Base-by-base conservation (phyloP, 2,888 invertebrate species). In the Tiliacea aurago region DNA sequence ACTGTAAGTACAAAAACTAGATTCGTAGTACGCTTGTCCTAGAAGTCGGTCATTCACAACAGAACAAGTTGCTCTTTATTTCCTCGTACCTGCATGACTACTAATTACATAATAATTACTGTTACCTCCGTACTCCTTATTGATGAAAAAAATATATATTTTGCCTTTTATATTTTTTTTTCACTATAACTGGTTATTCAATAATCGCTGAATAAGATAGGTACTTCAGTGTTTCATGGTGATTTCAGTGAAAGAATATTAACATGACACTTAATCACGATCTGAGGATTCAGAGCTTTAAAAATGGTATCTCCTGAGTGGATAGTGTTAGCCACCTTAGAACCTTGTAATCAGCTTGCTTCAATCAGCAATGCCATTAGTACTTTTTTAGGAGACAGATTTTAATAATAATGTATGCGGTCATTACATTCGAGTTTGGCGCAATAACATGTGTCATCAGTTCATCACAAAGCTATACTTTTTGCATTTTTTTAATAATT, bases 101-200 rank as follows among this genome's bases (percentile, higher is more conserved):
- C n/a, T 49, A 72, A 62, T 73, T 62, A 55, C 47, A 56, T 45
- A 66, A 66, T 66, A 55, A 62, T 43, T 71, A 58, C 18, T 18
- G 5, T 20, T 63, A 28, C 20, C 7, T 55, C n/a, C 18, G 15
- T 20, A 45, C 28, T 43, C 5, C 23, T 23, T 45, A 33, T 3
- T 18, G 18, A 18, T 4, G 0, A 18, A n/a, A n/a, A 23, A 13
- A 28, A 13, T 13, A 56, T 5, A 1, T 56, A 23, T 28, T 28
- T 28, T 28, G 28, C 28, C 28, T 23, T 49, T 49, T 9, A 10
- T 18, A 11, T 43, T 37, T 43, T 28, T 23, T 41, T 61, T 41
- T 9, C 5, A 61, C n/a, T n/a, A 1, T 18, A 23, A 15, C n/a
- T 59, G 15, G 4, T 59, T 59, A 9, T 23, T 9, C n/a, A 37